These are phyloP conservation scores for Phainopepla nitens DNA, from an alignment of 2,113 vertebrate species.

Conservation along the genomic window DNA sequence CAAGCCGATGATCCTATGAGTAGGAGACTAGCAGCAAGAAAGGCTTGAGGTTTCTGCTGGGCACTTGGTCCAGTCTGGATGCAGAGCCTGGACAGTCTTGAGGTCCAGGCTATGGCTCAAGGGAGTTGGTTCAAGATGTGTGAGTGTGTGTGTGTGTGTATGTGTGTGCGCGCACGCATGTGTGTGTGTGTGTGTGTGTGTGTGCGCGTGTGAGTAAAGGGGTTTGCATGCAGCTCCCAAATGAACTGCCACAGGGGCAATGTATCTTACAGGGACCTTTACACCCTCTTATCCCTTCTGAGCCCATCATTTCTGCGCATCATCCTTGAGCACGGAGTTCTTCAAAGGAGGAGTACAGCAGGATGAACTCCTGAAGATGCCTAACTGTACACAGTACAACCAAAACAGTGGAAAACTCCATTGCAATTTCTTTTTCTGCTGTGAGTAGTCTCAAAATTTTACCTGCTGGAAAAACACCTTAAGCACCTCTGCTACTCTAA, in stretches of 20 bases:
- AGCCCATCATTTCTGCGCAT: rapidly evolving
- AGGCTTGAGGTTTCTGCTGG: neutral
- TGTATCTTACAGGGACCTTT: neutral
- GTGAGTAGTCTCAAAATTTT: neutral
- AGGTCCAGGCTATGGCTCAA: neutral
- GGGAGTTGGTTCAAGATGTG: neutral
- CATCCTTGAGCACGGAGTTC: neutral
- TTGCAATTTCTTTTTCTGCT: neutral
- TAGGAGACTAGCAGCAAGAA: neutral
- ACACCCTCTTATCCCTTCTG: neutral
- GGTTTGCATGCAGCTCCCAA: neutral
- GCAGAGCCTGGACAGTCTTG: neutral
- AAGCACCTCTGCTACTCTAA: neutral
- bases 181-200: rapidly evolving
- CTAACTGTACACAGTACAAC: neutral
- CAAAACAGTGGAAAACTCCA: neutral
- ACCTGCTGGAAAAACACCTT: neutral
- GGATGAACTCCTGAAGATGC: neutral
- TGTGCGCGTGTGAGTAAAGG: neutral
- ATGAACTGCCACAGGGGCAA: rapidly evolving
- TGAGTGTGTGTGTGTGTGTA: too few relatives aligned
- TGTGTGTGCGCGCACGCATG: too few relatives aligned
- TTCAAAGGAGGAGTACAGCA: neutral
- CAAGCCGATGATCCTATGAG: neutral
- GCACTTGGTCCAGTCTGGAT: neutral